phyloP scores from a whole-genome alignment of 2,113 vertebrate genomes.

The Megaceryle torquata region DNA sequence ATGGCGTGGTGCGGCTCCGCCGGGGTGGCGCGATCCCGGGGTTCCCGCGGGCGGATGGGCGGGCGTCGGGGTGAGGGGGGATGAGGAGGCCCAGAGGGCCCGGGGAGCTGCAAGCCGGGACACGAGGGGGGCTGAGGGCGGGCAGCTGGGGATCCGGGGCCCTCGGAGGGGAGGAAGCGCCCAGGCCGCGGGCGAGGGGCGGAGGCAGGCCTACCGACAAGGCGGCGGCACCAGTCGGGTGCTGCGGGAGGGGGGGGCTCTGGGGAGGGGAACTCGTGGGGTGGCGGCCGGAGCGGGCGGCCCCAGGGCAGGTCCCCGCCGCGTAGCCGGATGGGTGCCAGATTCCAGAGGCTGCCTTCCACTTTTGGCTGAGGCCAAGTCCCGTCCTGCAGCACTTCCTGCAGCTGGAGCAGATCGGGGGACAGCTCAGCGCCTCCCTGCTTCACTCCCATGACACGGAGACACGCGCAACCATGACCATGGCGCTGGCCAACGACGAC shows the following conservation, averaged over 20 bases:
- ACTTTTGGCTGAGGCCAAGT: not conserved
- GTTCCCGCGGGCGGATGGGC: not conserved
- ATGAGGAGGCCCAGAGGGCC: not conserved
- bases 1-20: slow-evolving; percentile 80
- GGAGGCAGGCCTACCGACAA: not conserved
- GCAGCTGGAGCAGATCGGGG: slow-evolving; percentile 81
- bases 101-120: not conserved
- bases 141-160: not conserved
- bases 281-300: not conserved
- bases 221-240: not conserved
- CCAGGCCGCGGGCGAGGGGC: not conserved
- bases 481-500: slow-evolving; percentile 83
- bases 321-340: not conserved
- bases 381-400: slow-evolving; percentile 83
- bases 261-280: not conserved
- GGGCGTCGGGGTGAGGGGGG: not conserved
- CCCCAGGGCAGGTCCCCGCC: not conserved
- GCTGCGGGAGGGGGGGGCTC: not conserved
- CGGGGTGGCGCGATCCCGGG: not conserved
- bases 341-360: no score
- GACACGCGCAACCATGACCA: slow-evolving; percentile 90
- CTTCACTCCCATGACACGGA: slow-evolving; percentile 89
- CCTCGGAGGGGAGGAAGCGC: not conserved
- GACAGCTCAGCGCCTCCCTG: slow-evolving; percentile 83
- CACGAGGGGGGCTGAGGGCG: not conserved